phyloP scores from a whole-genome alignment of 2,888 invertebrate species.

The Aspidiotus rigidus region DNA sequence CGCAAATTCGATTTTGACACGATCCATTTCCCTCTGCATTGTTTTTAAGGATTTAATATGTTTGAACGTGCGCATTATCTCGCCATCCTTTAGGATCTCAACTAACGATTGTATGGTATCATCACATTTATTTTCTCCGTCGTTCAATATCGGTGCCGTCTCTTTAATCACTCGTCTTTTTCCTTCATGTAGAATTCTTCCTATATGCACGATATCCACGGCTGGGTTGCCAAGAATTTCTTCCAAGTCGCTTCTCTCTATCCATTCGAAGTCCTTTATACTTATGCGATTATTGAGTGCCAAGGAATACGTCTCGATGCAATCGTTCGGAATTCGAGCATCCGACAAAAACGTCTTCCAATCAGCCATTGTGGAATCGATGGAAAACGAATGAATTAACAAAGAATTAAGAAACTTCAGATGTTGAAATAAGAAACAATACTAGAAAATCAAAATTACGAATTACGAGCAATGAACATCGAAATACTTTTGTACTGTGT shows the following conservation, averaged over 20 bases:
- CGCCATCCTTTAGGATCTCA: too few relatives aligned
- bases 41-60: too few relatives aligned
- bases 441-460: background rate
- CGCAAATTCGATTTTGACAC: too few relatives aligned
- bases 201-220: background rate
- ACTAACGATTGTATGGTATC: too few relatives aligned
- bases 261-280: background rate
- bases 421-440: background rate
- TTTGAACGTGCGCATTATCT: too few relatives aligned
- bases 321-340: background rate
- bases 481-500: slow-evolving; percentile 1
- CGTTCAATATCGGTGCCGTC: too few relatives aligned
- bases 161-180: background rate
- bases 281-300: background rate
- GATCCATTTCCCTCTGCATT: too few relatives aligned
- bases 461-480: slow-evolving; percentile 2
- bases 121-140: too few relatives aligned
- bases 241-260: background rate
- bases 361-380: background rate
- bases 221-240: background rate
- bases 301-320: background rate
- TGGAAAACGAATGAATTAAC: background rate
- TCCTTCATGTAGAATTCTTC: background rate
- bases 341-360: background rate
- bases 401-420: background rate